These are phyloP conservation scores for Andrena dorsata DNA, from an alignment of 2,888 invertebrate genomes.

Conservation along the genomic window DNA sequence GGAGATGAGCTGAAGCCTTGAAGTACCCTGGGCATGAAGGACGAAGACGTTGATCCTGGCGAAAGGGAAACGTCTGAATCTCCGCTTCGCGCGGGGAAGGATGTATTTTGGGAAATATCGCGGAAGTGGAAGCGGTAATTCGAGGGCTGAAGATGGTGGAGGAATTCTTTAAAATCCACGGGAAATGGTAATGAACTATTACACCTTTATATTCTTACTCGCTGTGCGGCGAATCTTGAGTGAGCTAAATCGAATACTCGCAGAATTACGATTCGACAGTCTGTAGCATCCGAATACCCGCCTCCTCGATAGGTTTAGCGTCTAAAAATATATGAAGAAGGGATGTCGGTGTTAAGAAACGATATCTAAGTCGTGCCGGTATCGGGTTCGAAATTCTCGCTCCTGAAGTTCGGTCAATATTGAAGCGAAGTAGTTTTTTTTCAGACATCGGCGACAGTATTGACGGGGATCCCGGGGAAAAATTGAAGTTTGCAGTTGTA, in stretches of 20 bases:
- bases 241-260: not conserved
- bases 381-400: not conserved
- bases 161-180: too few species aligned
- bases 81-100: conserved; percentile 7
- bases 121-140: not conserved
- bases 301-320: not conserved
- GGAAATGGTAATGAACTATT: too few species aligned
- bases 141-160: too few species aligned
- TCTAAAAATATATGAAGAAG: not conserved
- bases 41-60: conserved; percentile 44
- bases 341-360: too few species aligned
- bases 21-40: conserved; percentile 22
- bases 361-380: conserved; percentile 9
- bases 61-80: conserved; percentile 34
- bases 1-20: conserved; percentile 39
- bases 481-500: conserved; percentile 51
- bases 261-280: not conserved
- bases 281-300: not conserved
- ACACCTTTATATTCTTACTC: too few species aligned
- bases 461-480: conserved; percentile 4
- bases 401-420: conserved; percentile 23
- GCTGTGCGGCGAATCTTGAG: too few species aligned
- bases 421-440: conserved; percentile 7
- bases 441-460: not conserved
- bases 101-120: conserved; percentile 49